These are phyloP conservation scores for Tetrapedia diversipes DNA, from an alignment of 2,888 invertebrate genomes.

Conservation along the genomic window DNA sequence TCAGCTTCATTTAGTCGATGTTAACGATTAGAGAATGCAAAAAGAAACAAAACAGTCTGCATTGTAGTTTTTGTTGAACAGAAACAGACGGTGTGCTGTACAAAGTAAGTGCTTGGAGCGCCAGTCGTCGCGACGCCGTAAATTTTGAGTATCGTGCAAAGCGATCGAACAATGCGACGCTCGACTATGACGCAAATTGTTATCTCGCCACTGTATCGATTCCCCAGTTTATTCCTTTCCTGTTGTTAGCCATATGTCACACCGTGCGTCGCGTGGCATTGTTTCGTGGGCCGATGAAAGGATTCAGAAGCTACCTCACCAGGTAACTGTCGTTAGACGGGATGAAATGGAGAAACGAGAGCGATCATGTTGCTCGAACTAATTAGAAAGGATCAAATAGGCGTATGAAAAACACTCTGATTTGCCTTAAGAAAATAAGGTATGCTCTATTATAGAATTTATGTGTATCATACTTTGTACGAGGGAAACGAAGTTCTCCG, in stretches of 20 bases:
- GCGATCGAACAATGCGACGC: conserved; percentile 48
- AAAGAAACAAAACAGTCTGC: no score
- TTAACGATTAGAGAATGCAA: no score
- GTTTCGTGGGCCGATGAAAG: conserved; percentile 33
- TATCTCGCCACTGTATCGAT: conserved; percentile 59
- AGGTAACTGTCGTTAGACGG: neutral
- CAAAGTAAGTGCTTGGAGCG: no score
- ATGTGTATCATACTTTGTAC: no score
- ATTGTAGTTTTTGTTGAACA: conserved; percentile 20
- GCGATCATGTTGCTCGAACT: neutral
- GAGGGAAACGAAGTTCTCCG: no score
- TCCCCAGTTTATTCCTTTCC: conserved; percentile 52
- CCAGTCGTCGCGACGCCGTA: conserved; percentile 28
- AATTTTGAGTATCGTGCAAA: conserved; percentile 50
- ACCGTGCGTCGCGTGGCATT: conserved; percentile 29
- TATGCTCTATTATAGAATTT: no score
- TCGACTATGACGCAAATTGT: conserved; percentile 52
- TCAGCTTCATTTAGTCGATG: no score
- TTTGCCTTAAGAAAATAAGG: no score
- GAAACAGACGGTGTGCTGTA: neutral
- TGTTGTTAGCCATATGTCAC: conserved; percentile 49
- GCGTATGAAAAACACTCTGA: no score
- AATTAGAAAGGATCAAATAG: no score
- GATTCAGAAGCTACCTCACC: conserved; percentile 6
- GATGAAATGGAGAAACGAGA: neutral